Conservation (phyloP, 1,140 invertebrate genomes). For the Caenorhabditis latens region DNA sequence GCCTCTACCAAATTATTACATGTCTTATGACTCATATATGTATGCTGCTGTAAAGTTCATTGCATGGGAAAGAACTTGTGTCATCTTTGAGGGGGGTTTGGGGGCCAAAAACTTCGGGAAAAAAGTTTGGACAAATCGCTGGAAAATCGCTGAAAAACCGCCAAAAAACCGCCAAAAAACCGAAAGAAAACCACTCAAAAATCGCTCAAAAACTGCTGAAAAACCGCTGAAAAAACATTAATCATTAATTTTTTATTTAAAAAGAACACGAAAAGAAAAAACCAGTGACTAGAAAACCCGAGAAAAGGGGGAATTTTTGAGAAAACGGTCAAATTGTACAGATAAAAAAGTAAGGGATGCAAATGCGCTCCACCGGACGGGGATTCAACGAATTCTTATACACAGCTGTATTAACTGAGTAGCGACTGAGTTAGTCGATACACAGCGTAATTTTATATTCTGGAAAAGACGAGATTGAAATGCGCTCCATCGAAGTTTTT, state of each 20-base stretch:
- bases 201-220: not conserved
- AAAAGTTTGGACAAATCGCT: too few relatives aligned
- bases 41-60: slow-evolving; percentile 15
- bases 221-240: not conserved
- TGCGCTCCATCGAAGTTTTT: too few relatives aligned
- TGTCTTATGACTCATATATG: not conserved
- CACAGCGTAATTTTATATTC: too few relatives aligned
- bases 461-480: too few relatives aligned
- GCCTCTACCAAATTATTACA: not conserved
- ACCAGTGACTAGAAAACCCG: not conserved
- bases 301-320: not conserved
- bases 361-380: too few relatives aligned
- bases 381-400: too few relatives aligned
- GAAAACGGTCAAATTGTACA: slow-evolving; percentile 1
- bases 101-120: not conserved
- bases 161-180: too few relatives aligned
- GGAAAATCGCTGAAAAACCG: too few relatives aligned
- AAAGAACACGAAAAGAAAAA: not conserved
- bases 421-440: too few relatives aligned
- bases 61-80: not conserved
- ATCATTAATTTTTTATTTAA: not conserved
- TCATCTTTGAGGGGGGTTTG: not conserved
- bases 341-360: not conserved
- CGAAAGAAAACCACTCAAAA: too few relatives aligned
- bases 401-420: too few relatives aligned